These are phyloP conservation scores for Mizuhopecten yessoensis DNA, from an alignment of 1,140 invertebrate genomes.

Conservation along the genomic window DNA sequence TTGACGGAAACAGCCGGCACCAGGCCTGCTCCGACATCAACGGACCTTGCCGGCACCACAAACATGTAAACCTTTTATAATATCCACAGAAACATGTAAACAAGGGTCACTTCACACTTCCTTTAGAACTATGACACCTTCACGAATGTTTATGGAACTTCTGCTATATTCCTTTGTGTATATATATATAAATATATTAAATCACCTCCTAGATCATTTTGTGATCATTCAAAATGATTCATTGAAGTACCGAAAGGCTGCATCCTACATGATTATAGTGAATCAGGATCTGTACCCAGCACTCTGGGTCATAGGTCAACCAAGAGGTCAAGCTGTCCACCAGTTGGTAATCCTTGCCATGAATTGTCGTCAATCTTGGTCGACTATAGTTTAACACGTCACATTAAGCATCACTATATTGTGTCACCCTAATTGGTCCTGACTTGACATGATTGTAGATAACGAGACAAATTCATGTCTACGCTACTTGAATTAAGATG, in stretches of 20 bases:
- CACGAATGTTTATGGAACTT: not conserved
- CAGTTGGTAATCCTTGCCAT: not conserved
- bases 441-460: not conserved
- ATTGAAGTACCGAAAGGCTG: too few species aligned
- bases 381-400: too few species aligned
- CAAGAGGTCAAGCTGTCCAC: too few species aligned
- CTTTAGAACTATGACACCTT: not conserved
- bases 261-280: too few species aligned
- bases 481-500: not conserved
- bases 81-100: not conserved
- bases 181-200: not conserved
- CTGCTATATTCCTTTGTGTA: not conserved
- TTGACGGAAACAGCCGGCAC: not conserved
- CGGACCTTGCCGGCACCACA: not conserved
- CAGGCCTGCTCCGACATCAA: not conserved
- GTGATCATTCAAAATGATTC: too few species aligned
- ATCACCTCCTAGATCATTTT: not conserved
- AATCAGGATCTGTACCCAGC: not conserved
- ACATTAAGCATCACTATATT: not conserved
- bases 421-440: not conserved
- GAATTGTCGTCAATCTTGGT: not conserved
- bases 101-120: not conserved
- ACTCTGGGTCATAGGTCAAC: not conserved
- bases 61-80: conserved; percentile 27
- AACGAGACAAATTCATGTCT: not conserved